A percentile compares a stretch with the other conserved stretches of the same genome.
phyloP scores from a whole-genome alignment of 2,113 vertebrate genomes.

The Centropus unirufus region DNA sequence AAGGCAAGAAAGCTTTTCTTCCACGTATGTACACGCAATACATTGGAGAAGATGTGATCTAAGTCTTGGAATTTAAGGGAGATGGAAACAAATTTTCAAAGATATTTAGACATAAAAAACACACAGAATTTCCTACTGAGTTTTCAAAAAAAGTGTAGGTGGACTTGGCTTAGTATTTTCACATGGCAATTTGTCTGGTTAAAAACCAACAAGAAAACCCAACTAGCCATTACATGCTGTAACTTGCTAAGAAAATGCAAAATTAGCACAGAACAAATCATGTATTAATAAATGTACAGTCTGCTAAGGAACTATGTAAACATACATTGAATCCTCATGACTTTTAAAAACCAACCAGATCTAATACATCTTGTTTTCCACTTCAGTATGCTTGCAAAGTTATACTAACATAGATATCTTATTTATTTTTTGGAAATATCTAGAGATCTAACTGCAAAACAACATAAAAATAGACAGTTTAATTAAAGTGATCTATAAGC shows the following conservation, averaged over 20 bases:
- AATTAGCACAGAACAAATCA: not conserved
- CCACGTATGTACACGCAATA: not conserved
- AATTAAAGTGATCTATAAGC: not conserved
- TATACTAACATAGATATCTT: fast-evolving
- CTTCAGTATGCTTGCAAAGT: not conserved
- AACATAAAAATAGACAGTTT: not conserved
- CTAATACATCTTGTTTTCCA: not conserved
- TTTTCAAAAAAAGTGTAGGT: not conserved
- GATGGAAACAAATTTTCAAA: not conserved
- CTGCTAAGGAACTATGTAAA: not conserved
- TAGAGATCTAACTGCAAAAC: not conserved
- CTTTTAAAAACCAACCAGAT: not conserved
- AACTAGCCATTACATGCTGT: not conserved
- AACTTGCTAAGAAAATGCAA: not conserved
- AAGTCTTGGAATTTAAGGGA: not conserved
- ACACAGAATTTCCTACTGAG: not conserved
- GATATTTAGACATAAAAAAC: not conserved
- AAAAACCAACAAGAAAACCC: not conserved
- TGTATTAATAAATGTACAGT: not conserved
- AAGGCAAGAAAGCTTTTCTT: slow-evolving; percentile 22
- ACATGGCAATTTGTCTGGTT: not conserved
- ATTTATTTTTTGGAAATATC: not conserved
- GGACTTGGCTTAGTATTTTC: not conserved
- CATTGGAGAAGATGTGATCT: not conserved
- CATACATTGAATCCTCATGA: not conserved